A percentile compares a stretch with the other conserved stretches of the same genome.
phyloP scores from a whole-genome alignment of 2,797 vertebrate genomes.

The Xiphorhynchus erythropygius region DNA sequence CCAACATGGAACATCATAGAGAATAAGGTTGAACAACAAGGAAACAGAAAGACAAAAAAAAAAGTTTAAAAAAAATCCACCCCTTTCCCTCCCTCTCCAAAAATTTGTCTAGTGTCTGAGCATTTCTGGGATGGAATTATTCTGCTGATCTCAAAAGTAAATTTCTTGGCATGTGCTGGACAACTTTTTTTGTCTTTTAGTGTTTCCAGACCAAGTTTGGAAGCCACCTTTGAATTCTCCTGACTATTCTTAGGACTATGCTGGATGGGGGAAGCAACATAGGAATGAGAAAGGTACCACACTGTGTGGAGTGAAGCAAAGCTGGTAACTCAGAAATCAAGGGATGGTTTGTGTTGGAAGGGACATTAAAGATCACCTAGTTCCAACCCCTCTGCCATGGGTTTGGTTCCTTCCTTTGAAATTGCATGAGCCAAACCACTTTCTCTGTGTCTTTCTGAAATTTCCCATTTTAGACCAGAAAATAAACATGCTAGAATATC shows the following conservation, averaged over 20 bases:
- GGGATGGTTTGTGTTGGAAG: not conserved
- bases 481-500: not conserved
- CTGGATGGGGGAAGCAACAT: rapidly evolving
- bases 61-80: rapidly evolving
- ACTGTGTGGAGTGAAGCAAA: rapidly evolving
- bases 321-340: not conserved
- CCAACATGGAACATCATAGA: rapidly evolving
- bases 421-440: rapidly evolving
- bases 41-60: not conserved
- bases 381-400: not conserved
- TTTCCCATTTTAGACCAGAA: not conserved
- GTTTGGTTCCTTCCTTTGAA: not conserved
- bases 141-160: not conserved
- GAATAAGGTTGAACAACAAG: not conserved
- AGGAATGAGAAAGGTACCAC: not conserved
- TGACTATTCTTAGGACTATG: rapidly evolving
- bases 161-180: not conserved
- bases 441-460: not conserved
- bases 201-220: not conserved
- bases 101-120: not conserved
- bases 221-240: not conserved
- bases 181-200: not conserved
- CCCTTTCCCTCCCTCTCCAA: rapidly evolving
- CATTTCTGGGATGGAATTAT: not conserved
- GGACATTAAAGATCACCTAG: not conserved